phyloP scores from a whole-genome alignment of 1,140 invertebrate species.

The Drosophila burlai region DNA sequence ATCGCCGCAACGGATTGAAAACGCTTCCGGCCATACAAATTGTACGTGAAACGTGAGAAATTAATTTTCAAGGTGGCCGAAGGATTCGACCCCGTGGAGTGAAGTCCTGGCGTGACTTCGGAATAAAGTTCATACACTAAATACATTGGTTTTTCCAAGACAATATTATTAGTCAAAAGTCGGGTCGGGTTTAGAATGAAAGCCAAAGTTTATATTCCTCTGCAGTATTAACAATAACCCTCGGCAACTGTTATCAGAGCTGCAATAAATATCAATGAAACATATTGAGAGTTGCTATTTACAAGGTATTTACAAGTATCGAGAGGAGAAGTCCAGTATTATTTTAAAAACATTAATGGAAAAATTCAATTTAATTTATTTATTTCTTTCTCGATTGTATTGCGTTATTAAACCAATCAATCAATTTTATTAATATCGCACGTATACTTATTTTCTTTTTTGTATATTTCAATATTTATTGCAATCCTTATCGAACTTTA shows the following conservation, averaged over 20 bases:
- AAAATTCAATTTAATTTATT: too few relatives aligned
- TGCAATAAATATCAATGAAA: background rate
- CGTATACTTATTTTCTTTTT: too few relatives aligned
- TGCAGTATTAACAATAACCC: background rate
- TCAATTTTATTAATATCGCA: too few relatives aligned
- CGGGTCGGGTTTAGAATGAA: rapidly evolving
- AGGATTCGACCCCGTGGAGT: background rate
- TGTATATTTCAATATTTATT: too few relatives aligned
- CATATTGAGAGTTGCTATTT: too few relatives aligned
- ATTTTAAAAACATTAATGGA: too few relatives aligned
- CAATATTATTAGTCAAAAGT: background rate
- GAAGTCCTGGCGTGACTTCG: background rate
- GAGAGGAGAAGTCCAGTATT: too few relatives aligned
- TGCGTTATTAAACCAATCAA: too few relatives aligned
- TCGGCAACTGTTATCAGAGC: background rate
- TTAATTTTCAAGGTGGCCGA: constrained; percentile 65
- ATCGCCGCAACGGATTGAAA: constrained; percentile 55
- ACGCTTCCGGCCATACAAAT: constrained; percentile 75
- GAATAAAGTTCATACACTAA: background rate
- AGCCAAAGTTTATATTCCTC: background rate
- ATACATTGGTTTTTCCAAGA: background rate
- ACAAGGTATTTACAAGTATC: too few relatives aligned
- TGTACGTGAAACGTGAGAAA: constrained; percentile 77
- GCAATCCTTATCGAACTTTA: too few relatives aligned
- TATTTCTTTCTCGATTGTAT: too few relatives aligned